These are phyloP conservation scores for Plusia festucae DNA, from an alignment of 2,888 invertebrate species.

Conservation along the genomic window DNA sequence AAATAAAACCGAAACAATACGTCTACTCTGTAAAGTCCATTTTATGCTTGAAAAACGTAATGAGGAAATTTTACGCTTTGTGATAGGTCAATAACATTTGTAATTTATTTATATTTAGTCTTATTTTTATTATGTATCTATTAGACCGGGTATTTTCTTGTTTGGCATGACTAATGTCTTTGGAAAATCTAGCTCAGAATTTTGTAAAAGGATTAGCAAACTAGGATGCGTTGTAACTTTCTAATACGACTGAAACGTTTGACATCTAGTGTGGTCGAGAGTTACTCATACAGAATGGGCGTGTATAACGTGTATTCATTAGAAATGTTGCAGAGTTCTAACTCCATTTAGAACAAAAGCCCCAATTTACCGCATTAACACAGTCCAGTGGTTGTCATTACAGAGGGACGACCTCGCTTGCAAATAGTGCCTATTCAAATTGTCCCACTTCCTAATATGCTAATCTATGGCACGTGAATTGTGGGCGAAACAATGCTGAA, in stretches of 20 bases:
- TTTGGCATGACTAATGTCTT: neutral
- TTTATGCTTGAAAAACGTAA: neutral
- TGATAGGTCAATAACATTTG: conserved; percentile 19
- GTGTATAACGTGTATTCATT: conserved; percentile 32
- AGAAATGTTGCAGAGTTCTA: conserved; percentile 38
- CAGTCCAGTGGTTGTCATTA: conserved; percentile 50
- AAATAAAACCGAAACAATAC: conserved; percentile 27
- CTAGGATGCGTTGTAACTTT: conserved; percentile 35
- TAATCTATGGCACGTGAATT: conserved; percentile 80
- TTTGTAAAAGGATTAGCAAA: conserved; percentile 25
- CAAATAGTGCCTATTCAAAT: conserved; percentile 73
- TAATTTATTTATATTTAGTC: neutral
- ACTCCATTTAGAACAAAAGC: conserved; percentile 54
- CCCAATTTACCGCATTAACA: conserved; percentile 57
- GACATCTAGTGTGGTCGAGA: conserved; percentile 5
- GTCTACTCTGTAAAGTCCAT: conserved; percentile 23
- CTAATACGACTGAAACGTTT: conserved; percentile 22
- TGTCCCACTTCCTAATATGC: conserved; percentile 86
- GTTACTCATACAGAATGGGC: conserved; percentile 34
- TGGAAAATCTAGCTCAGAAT: conserved; percentile 23
- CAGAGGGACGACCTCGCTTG: conserved; percentile 58
- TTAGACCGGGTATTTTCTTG: neutral
- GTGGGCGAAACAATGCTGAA: conserved; percentile 80
- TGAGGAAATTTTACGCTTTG: conserved; percentile 30
- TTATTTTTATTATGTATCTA: no score